Conservation (phyloP, 2,797 vertebrate species). For the Malurus leucopterus region DNA sequence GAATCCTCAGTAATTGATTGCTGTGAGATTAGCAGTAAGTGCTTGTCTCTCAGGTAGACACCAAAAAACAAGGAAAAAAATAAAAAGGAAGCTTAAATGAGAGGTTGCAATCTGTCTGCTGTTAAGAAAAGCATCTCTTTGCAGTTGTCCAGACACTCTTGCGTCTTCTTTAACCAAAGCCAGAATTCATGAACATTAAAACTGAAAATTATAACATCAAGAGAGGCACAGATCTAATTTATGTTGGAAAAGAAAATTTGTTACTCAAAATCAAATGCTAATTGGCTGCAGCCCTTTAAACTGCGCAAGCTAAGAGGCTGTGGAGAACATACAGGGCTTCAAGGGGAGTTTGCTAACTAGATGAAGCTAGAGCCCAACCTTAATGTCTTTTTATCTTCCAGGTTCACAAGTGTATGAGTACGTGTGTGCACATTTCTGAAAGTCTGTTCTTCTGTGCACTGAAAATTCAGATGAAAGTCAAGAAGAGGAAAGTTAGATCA, state of each 20-base stretch:
- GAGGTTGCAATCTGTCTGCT: neutral
- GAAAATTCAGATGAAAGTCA: conserved; percentile 61
- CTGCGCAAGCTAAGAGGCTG: neutral
- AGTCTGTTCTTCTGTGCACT: conserved; percentile 2
- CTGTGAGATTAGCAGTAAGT: neutral
- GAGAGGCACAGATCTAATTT: neutral
- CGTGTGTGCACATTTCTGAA: conserved; percentile 30
- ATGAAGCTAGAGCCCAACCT: conserved; percentile 5
- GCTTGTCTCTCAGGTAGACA: neutral
- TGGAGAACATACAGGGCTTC: conserved; percentile 27
- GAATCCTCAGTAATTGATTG: neutral
- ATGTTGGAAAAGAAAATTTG: conserved; percentile 26
- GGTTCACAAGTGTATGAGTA: conserved; percentile 7
- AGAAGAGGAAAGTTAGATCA: conserved; percentile 54
- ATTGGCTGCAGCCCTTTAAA: conserved; percentile 6
- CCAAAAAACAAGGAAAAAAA: neutral
- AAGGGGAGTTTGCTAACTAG: conserved; percentile 34
- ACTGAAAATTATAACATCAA: conserved; percentile 10
- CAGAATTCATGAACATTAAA: neutral
- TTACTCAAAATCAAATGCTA: conserved; percentile 48
- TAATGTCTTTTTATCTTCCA: conserved; percentile 43
- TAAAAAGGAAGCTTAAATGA: neutral
- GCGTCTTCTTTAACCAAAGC: neutral
- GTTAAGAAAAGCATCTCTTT: neutral
- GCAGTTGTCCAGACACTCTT: neutral